A percentile compares a stretch with the other conserved stretches of the same genome.
These are phyloP conservation scores for Caenorhabditis becei DNA, from an alignment of 2,888 invertebrate genomes.

Conservation along the genomic window DNA sequence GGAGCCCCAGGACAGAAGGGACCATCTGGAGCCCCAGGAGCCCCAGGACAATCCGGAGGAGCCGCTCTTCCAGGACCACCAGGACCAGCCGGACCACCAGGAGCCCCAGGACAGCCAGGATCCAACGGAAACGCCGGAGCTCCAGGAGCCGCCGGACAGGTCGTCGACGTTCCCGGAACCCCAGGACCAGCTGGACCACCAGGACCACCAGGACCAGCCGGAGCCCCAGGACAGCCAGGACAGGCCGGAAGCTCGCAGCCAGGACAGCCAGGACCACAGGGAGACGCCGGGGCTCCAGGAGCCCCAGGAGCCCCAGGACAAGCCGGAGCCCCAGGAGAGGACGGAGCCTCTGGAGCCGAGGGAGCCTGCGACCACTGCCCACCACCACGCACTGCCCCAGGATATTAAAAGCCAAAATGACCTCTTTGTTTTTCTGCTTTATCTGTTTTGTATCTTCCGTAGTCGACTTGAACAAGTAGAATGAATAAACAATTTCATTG, in stretches of 20 bases:
- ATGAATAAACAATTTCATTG: slow-evolving; percentile 45
- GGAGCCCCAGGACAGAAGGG: slow-evolving; percentile 70
- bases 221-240: slow-evolving; percentile 72
- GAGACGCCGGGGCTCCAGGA: slow-evolving; percentile 71
- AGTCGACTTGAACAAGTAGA: slow-evolving; percentile 30
- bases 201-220: slow-evolving; percentile 72
- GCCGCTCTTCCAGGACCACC: slow-evolving; percentile 67
- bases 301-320: slow-evolving; percentile 73
- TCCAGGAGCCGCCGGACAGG: slow-evolving; percentile 69
- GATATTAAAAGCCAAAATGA: slow-evolving; percentile 58
- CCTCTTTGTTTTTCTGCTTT: slow-evolving; percentile 43
- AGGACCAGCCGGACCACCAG: slow-evolving; percentile 68
- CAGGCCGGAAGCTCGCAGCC: slow-evolving; percentile 70
- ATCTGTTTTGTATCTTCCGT: slow-evolving; percentile 2
- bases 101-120: slow-evolving; percentile 70
- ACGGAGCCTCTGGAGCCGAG: slow-evolving; percentile 69
- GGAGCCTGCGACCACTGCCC: slow-evolving; percentile 71
- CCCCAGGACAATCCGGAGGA: slow-evolving; percentile 68
- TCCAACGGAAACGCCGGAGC: slow-evolving; percentile 70
- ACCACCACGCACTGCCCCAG: slow-evolving; percentile 67
- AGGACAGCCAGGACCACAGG: slow-evolving; percentile 72
- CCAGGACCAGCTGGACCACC: slow-evolving; percentile 74
- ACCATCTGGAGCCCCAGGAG: slow-evolving; percentile 66
- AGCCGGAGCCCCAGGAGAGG: slow-evolving; percentile 68
- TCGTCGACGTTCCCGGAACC: slow-evolving; percentile 66